These are phyloP conservation scores for Dinoponera quadriceps DNA, from an alignment of 1,140 invertebrate species.

Conservation along the genomic window DNA sequence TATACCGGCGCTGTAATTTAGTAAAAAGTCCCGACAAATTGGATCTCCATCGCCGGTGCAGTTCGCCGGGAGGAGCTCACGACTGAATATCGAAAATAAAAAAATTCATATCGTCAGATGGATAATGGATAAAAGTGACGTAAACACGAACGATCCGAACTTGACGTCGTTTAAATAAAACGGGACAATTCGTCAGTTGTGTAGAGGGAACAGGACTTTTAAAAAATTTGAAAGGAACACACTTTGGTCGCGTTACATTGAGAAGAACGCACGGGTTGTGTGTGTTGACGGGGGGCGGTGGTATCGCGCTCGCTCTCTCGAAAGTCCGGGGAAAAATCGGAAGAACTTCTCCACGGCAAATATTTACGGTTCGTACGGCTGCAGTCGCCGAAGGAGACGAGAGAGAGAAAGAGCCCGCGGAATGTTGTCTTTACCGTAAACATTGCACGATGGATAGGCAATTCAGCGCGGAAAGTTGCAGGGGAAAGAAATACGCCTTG, in stretches of 20 bases:
- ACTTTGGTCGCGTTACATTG: background rate
- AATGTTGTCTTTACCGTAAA: constrained; percentile 36
- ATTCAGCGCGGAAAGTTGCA: constrained; percentile 39
- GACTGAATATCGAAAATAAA: background rate
- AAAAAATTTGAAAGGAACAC: too few species aligned
- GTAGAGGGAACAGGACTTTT: too few species aligned
- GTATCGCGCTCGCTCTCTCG: background rate
- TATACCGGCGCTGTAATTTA: background rate
- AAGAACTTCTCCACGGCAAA: constrained; percentile 9
- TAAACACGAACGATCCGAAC: too few species aligned
- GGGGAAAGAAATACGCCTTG: background rate
- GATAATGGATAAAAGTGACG: too few species aligned
- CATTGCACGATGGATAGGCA: constrained; percentile 28
- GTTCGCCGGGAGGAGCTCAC: background rate
- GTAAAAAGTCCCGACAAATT: background rate
- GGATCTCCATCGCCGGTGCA: background rate
- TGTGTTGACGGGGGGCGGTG: background rate
- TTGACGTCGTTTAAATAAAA: too few species aligned
- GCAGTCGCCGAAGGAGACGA: background rate
- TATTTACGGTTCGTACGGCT: constrained; percentile 33
- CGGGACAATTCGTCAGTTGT: too few species aligned
- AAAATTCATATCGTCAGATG: background rate
- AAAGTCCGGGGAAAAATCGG: background rate
- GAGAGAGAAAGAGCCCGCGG: background rate
- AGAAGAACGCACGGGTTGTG: background rate